A percentile compares a stretch with the other conserved stretches of the same genome.
Conservation (phyloP, 2,888 invertebrate genomes). For the Caradrina kadenii region DNA sequence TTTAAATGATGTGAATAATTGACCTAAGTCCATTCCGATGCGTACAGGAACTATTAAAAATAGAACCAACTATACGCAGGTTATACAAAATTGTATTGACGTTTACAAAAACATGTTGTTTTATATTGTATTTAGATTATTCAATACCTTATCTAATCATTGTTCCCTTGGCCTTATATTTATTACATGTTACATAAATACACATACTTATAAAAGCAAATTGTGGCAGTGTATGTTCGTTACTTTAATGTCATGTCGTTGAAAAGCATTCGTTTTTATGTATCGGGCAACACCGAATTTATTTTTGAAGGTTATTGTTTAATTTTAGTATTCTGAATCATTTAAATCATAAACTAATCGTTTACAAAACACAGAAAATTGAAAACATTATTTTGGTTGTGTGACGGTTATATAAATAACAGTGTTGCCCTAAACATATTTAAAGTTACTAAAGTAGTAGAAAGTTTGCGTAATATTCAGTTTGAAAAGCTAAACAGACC, state of each 20-base stretch:
- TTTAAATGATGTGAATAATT: neutral
- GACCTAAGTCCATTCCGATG: neutral
- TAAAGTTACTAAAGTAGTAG: slow-evolving; percentile 17
- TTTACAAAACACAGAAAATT: neutral
- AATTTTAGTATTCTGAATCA: no score
- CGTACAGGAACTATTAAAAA: neutral
- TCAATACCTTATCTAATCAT: slow-evolving; percentile 62
- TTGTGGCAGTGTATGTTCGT: slow-evolving; percentile 74
- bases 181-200: slow-evolving; percentile 56
- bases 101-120: slow-evolving; percentile 34
- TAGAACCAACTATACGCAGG: slow-evolving; percentile 33
- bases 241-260: slow-evolving; percentile 46
- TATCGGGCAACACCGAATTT: slow-evolving; percentile 31
- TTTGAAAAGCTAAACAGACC: slow-evolving; percentile 27
- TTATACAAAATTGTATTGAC: slow-evolving; percentile 30
- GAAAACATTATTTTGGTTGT: neutral
- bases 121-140: slow-evolving; percentile 54
- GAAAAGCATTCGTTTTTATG: slow-evolving; percentile 24
- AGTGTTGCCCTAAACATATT: slow-evolving; percentile 21
- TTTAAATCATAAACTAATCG: neutral
- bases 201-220: slow-evolving; percentile 69
- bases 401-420: neutral
- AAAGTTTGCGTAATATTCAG: slow-evolving; percentile 16
- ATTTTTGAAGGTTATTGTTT: no score
- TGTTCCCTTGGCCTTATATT: slow-evolving; percentile 78